phyloP scores from a whole-genome alignment of 2,888 invertebrate species.

The Thelaira solivaga region DNA sequence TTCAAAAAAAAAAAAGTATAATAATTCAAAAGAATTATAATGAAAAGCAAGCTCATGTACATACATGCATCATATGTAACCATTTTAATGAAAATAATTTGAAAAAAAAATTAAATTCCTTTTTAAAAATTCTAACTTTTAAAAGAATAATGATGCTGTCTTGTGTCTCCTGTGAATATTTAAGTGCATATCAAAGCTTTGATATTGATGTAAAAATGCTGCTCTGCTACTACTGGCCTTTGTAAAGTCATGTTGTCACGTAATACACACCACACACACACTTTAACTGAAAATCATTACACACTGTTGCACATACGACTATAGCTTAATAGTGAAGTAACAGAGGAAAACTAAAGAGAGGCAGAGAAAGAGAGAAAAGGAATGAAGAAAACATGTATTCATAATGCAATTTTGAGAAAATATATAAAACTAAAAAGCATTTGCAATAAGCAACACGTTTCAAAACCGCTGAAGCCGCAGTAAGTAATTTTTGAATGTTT shows the following conservation, averaged over 20 bases:
- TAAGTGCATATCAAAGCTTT: conserved; percentile 30
- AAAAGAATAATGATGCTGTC: conserved; percentile 29
- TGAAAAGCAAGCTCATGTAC: too few relatives aligned
- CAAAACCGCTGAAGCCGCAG: conserved; percentile 60
- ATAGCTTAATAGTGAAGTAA: neutral
- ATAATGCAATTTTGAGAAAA: conserved; percentile 1
- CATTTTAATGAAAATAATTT: conserved; percentile 8
- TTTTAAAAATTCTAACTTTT: conserved; percentile 2
- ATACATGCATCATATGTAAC: neutral
- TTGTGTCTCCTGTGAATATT: conserved; percentile 46
- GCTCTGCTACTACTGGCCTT: conserved; percentile 31
- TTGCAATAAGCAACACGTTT: conserved; percentile 53
- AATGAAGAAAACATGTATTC: too few relatives aligned
- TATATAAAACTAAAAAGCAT: conserved; percentile 8
- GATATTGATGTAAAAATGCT: conserved; percentile 6
- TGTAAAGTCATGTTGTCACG: conserved; percentile 57
- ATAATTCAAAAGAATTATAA: too few relatives aligned
- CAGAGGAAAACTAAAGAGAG: neutral
- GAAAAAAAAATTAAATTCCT: neutral
- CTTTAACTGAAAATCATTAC: neutral
- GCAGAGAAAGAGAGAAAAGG: neutral
- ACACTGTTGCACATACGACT: conserved; percentile 3
- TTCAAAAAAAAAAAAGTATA: too few relatives aligned
- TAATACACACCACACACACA: conserved; percentile 28
- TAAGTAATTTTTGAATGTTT: conserved; percentile 60